phyloP scores from a whole-genome alignment of 2,888 invertebrate species.

The Pharmacophagus antenor region DNA sequence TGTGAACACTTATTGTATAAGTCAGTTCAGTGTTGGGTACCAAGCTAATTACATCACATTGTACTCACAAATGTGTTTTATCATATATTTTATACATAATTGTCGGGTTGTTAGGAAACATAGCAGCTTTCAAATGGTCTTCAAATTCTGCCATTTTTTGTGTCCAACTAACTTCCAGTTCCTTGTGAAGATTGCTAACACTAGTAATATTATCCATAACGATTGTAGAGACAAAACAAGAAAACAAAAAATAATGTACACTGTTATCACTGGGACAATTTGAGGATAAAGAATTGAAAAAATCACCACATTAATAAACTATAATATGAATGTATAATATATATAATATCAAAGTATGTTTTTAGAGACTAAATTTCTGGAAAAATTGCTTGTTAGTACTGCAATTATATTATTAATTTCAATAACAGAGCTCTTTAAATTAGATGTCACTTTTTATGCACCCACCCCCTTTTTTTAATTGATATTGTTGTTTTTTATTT shows the following conservation, averaged over 20 bases:
- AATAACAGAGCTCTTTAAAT: neutral
- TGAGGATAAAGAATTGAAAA: neutral
- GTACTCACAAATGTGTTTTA: too few relatives aligned
- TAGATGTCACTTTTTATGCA: neutral
- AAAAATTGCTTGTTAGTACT: neutral
- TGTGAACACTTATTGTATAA: too few relatives aligned
- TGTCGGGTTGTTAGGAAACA: neutral
- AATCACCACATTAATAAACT: too few relatives aligned
- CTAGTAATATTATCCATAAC: neutral
- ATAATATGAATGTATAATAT: neutral
- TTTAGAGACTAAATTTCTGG: neutral
- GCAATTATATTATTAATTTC: neutral
- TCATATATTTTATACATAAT: too few relatives aligned
- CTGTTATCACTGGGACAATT: neutral
- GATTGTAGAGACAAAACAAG: neutral
- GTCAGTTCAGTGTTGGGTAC: too few relatives aligned
- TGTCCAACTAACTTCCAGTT: neutral
- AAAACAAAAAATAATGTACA: neutral
- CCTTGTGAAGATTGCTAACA: neutral
- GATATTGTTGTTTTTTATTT: too few relatives aligned
- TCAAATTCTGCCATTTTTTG: constrained; percentile 1
- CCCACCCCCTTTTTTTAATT: too few relatives aligned
- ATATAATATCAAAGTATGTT: neutral
- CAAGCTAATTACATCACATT: too few relatives aligned
- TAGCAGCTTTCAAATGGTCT: neutral